Base-by-base conservation (phyloP, 2,797 vertebrate genomes). In the Glyptemys insculpta region DNA sequence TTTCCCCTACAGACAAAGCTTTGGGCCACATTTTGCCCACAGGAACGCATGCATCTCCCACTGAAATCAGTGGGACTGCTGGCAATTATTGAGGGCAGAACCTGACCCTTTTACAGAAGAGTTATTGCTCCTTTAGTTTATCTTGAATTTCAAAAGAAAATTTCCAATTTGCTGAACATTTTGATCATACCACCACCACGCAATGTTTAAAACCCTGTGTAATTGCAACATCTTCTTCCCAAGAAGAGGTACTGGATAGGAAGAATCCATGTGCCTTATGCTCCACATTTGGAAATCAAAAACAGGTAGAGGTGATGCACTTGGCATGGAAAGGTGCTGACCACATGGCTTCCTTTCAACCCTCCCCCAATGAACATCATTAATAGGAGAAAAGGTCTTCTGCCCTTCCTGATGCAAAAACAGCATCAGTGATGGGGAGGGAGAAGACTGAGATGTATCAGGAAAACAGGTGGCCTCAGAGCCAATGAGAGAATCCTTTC, bases 281-380 rank as follows among this genome's bases (percentile, higher is more conserved):
- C 86, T 93, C 93, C 78, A 79, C 74, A 86, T 91, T 6, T 90
- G 37, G 47, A 92, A 90, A 85, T 81, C 94, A 92, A 85, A 96
- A 90, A 93, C 56, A 68, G 68, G 79, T 86, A 76, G 85, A 81
- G 76, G 88, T 91, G 80, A 91, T 44, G 5, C 25, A 27, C 53
- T 53, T 81, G 62, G 81, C 74, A 54, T 56, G 86, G 94, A 93
- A 78, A 25, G 47, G 65, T 94, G 84, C 65, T 91, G 82, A 91
- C 84, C 89, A 89, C 81, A 79, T 10, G 59, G 79, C 10, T 96
- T 47, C 81, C 81, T 81, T 85, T 95, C 91, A 90, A 8, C 44
- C 79, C 82, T 80, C 72, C 41, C 85, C 52, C 76, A 87, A 79
- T 0, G 0, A 31, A 47, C 74, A 41, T 25, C 23, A 11, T 12